A percentile compares a stretch with the other conserved stretches of the same genome.
These are phyloP conservation scores for Batillaria attramentaria DNA, from an alignment of 1,140 invertebrate species.

Conservation along the genomic window DNA sequence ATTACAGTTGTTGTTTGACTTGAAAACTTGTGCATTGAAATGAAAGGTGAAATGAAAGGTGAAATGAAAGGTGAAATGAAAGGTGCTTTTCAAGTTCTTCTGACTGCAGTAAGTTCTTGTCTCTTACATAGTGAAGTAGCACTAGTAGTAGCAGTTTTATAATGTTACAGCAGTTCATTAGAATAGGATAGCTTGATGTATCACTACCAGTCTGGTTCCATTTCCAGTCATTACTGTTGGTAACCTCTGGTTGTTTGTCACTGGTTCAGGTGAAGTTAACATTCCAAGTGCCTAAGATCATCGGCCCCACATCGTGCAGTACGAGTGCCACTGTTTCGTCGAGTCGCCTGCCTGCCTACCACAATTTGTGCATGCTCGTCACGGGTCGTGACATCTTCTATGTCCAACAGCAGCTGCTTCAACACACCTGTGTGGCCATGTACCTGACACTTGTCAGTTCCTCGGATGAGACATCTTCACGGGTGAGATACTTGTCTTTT, in stretches of 20 bases:
- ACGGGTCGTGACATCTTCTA: slow-evolving; percentile 31
- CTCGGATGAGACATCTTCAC: not conserved
- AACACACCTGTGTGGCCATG: slow-evolving; percentile 43
- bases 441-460: slow-evolving; percentile 54
- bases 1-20: not conserved
- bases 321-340: not conserved
- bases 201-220: too few species aligned
- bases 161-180: too few species aligned
- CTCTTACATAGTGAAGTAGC: too few species aligned
- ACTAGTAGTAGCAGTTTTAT: too few species aligned
- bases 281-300: slow-evolving; percentile 60
- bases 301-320: slow-evolving; percentile 56
- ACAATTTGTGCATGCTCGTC: slow-evolving; percentile 43
- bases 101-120: too few species aligned
- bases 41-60: too few species aligned
- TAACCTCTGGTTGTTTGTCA: not conserved
- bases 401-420: slow-evolving; percentile 30
- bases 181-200: too few species aligned
- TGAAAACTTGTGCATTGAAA: too few species aligned
- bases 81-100: too few species aligned
- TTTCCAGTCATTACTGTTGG: slow-evolving; percentile 13
- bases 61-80: too few species aligned
- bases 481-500: not conserved
- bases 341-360: slow-evolving; percentile 28
- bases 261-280: slow-evolving; percentile 52